Conservation (phyloP, 2,113 vertebrate species). For the Clarias magur region DNA sequence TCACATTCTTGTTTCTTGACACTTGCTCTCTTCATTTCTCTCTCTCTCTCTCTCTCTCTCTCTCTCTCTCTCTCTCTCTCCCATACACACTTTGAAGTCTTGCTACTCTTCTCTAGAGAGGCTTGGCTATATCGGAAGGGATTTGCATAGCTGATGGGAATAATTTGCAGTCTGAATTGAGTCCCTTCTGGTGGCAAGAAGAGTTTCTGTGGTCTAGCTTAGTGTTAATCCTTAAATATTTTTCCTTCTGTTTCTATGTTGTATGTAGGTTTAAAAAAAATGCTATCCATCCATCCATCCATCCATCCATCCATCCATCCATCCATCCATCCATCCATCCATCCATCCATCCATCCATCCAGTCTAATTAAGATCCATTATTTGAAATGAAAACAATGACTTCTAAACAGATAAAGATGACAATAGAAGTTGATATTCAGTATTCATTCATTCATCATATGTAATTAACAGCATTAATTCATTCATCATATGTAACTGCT, state of each 20-base stretch:
- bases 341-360: background rate
- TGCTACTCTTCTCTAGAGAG: conserved; percentile 58
- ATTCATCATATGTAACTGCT: background rate
- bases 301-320: background rate
- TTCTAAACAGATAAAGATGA: background rate
- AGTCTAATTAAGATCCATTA: background rate
- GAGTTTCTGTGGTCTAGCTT: conserved; percentile 26
- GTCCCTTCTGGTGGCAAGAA: conserved; percentile 49
- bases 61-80: conserved; percentile 16
- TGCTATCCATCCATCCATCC: background rate
- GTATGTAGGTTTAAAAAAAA: background rate
- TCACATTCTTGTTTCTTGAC: conserved; percentile 50
- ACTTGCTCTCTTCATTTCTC: conserved; percentile 49
- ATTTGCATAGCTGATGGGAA: conserved; percentile 78
- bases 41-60: too few relatives aligned
- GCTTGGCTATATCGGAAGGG: conserved; percentile 71
- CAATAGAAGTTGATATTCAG: background rate
- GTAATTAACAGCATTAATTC: background rate
- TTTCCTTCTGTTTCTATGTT: background rate
- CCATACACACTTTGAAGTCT: conserved; percentile 68
- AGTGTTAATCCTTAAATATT: conserved; percentile 21
- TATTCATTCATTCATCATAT: background rate
- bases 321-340: background rate
- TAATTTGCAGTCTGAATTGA: conserved; percentile 70
- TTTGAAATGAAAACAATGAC: background rate